These are phyloP conservation scores for Hypomecis atomaria DNA, from an alignment of 2,888 invertebrate genomes.

Conservation along the genomic window DNA sequence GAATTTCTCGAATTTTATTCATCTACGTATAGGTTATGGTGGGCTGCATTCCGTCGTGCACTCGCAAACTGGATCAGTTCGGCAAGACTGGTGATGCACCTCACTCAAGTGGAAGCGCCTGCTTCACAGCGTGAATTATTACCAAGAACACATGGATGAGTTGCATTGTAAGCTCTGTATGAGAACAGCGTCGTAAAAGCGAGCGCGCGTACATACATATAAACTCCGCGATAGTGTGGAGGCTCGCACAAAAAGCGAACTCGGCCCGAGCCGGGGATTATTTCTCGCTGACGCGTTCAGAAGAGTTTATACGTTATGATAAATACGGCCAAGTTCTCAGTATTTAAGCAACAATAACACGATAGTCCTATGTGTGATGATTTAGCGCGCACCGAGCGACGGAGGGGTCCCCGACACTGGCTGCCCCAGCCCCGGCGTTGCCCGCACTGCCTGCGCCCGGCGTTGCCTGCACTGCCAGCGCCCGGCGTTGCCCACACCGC, in stretches of 20 bases:
- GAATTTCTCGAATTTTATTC: not conserved
- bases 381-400: conserved; percentile 49
- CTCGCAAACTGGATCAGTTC: not conserved
- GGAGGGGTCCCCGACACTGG: conserved; percentile 17
- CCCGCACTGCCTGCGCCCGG: not conserved
- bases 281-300: conserved; percentile 41
- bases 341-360: conserved; percentile 58
- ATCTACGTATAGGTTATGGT: not conserved
- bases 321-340: conserved; percentile 49
- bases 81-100: too few species aligned
- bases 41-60: not conserved
- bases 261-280: conserved; percentile 33
- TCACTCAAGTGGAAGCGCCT: not conserved
- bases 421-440: not conserved
- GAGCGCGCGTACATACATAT: conserved; percentile 30
- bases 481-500: not conserved
- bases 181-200: conserved; percentile 19
- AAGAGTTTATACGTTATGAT: conserved; percentile 42
- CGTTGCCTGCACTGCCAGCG: conserved; percentile 13
- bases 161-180: conserved; percentile 28
- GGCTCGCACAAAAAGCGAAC: conserved; percentile 33
- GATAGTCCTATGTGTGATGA: conserved; percentile 54
- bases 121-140: too few species aligned
- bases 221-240: conserved; percentile 31
- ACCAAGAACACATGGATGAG: conserved; percentile 29